Evolutionary conservation across 2,113 vertebrate genomes (phyloP), one percentile per base, ranked within the genome.

Genomic region (Alligator mississippiensis): DNA sequence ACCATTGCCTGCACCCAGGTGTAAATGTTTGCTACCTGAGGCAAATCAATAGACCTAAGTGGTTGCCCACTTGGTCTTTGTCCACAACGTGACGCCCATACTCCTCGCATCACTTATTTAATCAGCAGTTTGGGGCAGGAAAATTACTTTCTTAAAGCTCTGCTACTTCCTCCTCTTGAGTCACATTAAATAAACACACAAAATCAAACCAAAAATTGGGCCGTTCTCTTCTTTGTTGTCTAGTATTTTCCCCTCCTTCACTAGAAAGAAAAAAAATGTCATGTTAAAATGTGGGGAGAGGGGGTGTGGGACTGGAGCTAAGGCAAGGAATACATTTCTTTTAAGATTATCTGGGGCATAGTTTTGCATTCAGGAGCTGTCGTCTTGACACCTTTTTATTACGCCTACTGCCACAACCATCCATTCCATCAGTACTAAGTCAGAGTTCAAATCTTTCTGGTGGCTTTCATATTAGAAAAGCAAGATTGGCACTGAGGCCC

Each of bases 51-150:
- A 70, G 80, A 94, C 70, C 28, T 30, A n/a, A 84, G 88, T 84
- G 93, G 90, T 90, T 95, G 93, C 1, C 86, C 88, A 72, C 55
- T 94, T 80, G 72, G 38, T 82, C 57, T 28, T 93, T 93, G 85
- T 18, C 95, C 95, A 59, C 96, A 94, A 96, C 95, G 81, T 97
- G 96, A 87, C 95, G 95, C 91, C 80, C 94, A 96, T 92, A 77
- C 66, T 83, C 95, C 89, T 88, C 81, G 84, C 64, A 30, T 89
- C 27, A 66, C 14, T 58, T 30, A 4, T 84, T 19, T 62, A 22
- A n/a, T 77, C 80, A 87, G 64, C 87, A 93, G 83, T 59, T 81
- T 76, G 90, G 80, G 80, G 80, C 19, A 93, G 87, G 84, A 93
- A 93, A 96, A 93, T 90, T 3, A 17, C 1, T 12, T 14, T 5